Evolutionary conservation across 2,113 vertebrate species (phyloP).

Genomic region (Rafetus swinhoei): DNA sequence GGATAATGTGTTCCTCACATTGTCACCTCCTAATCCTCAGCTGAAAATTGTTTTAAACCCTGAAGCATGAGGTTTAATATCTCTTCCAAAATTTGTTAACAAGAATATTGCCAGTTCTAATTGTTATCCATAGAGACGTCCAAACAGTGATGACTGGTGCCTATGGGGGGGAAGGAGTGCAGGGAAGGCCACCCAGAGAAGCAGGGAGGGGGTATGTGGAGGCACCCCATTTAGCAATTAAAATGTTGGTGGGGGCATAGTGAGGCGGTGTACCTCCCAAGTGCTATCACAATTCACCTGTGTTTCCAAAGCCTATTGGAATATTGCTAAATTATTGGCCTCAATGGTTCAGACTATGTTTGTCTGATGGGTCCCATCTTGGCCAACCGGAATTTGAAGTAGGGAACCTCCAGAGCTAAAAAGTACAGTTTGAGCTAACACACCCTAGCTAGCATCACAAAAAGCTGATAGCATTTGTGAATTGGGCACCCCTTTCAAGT

Average conservation of each 20-base stretch:
- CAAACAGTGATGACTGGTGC: not conserved
- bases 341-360: not conserved
- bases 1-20: accelerated
- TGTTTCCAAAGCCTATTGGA: not conserved
- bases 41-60: not conserved
- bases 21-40: not conserved
- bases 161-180: no score
- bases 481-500: not conserved
- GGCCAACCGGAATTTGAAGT: not conserved
- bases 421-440: not conserved
- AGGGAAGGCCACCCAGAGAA: no score
- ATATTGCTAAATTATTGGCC: not conserved
- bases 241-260: no score
- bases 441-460: not conserved
- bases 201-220: no score
- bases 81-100: not conserved
- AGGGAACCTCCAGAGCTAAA: not conserved
- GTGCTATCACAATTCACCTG: no score
- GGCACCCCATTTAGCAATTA: no score
- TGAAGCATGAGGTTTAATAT: not conserved
- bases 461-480: not conserved
- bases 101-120: not conserved
- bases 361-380: not conserved
- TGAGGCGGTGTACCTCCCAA: no score
- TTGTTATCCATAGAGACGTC: not conserved